Base-by-base conservation (phyloP, 1,140 invertebrate species). In the Drosophila seguyi region DNA sequence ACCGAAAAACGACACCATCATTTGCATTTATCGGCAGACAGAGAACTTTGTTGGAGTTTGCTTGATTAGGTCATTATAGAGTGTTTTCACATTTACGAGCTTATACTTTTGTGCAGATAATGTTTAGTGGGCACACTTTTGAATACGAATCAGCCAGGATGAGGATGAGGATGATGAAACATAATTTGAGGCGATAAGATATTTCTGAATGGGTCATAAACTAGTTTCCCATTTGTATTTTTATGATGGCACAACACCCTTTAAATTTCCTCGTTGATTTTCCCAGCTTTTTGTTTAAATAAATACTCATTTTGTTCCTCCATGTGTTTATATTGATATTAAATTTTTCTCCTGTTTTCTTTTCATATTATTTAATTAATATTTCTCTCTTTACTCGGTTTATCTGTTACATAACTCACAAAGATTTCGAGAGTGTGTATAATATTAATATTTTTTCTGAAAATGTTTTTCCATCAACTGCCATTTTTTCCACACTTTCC, bases 51-150 rank as follows among this genome's bases (percentile, higher is more conserved):
- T 36, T 67, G 34, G 55, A 44, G 53, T 48, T 45, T n/a, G 53
- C 7, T 58, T 87, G 84, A 88, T 88, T 83, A 65, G 66, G 52
- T 62, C 66, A 68, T 76, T 87, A 75, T 50, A 65, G 55, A 71
- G 75, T 59, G 50, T 29, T 58, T 75, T 52, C 56, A 63, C 65
- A 82, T 86, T 86, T 72, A 88, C 62, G 84, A 79, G 79, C 69
- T 62, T 50, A 75, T 65, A 81, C 61, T 44, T 71, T 62, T 16
- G 34, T 13, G 10, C 13, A 53, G 36, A 52, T 66, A 62, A 72
- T 52, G 11, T 47, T 57, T 50, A 50, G 48, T 13, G 63, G 48
- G 27, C 58, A 56, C 71, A 63, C 50, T 63, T 75, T 75, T 63
- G 27, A 74, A 74, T 74, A 48, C 22, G 34, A 52, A 52, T 66